These are phyloP conservation scores for Morinoia aosen DNA, from an alignment of 2,888 invertebrate species.

Conservation along the genomic window DNA sequence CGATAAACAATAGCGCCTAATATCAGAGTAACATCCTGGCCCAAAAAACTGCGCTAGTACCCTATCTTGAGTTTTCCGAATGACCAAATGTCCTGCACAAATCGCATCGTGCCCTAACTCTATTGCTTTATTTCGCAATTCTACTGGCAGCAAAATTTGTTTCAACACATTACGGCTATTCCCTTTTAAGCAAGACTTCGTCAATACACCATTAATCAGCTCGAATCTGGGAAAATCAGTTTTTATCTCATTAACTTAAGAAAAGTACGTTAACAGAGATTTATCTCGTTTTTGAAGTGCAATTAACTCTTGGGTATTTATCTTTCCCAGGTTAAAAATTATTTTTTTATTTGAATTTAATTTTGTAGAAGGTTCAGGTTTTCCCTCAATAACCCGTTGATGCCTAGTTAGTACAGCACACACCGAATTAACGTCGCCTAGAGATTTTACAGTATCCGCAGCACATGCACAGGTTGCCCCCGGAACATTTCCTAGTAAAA, in stretches of 20 bases:
- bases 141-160: not conserved
- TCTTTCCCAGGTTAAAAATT: not conserved
- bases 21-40: not conserved
- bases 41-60: not conserved
- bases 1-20: not conserved
- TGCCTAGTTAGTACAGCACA: not conserved
- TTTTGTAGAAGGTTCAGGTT: not conserved
- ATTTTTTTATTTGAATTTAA: not conserved
- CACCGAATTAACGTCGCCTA: no score
- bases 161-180: not conserved
- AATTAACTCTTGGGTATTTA: not conserved
- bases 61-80: not conserved
- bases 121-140: not conserved
- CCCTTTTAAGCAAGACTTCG: not conserved
- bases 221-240: not conserved
- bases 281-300: not conserved
- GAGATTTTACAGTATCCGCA: not conserved
- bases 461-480: not conserved
- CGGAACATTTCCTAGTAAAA: not conserved
- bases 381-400: not conserved
- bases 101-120: not conserved
- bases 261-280: not conserved
- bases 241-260: not conserved
- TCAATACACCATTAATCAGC: not conserved
- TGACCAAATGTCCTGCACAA: constrained; percentile 15